Evolutionary conservation across 2,888 invertebrate genomes (phyloP), one percentile per base, ranked within the genome.

Genomic region (Drosophila neotestacea): DNA sequence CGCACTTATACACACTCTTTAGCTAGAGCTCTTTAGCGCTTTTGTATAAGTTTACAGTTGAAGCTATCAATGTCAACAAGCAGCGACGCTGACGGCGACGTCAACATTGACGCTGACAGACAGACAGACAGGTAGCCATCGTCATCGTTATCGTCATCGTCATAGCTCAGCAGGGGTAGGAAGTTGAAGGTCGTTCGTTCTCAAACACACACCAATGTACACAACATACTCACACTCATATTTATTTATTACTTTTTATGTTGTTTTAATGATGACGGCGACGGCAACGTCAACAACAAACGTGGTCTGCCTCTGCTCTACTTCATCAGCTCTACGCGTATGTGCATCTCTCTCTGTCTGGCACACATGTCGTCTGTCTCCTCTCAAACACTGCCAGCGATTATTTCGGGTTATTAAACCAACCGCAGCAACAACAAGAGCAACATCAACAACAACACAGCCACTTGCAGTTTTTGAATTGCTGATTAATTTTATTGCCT

Each of bases 381-480:
- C 64, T 65, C 72, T 67, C 11, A 70, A 70, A 30, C 70, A 59
- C 51, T 64, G 69, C 59, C 70, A 67, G 81, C 85, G 87, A 81
- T 84, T 88, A 84, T 88, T 84, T 84, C 84, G 84, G 84, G 88
- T 88, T 84, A 84, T 84, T 84, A 84, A 84, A 84, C 84, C 87
- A 85, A 86, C 85, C 79, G 73, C 79, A 81, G 42, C 69, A 66
- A n/a, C 50, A 70, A n/a, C 69, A 61, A 10, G 48, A 65, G 27
- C 65, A 59, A 11, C 46, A 69, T 9, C 70, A 61, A 13, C 58
- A 64, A 7, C 56, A 55, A 11, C 66, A 9, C 77, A 84, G 70
- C 85, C 85, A 89, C 88, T 86, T 86, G 88, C 86, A 89, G 83
- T 86, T 86, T 86, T 86, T 89, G 88, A 89, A 89, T 88, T 85